Evolutionary conservation across 2,888 invertebrate species (phyloP), one percentile per base, ranked within the genome.

Genomic region (Orchesella flavescens): DNA sequence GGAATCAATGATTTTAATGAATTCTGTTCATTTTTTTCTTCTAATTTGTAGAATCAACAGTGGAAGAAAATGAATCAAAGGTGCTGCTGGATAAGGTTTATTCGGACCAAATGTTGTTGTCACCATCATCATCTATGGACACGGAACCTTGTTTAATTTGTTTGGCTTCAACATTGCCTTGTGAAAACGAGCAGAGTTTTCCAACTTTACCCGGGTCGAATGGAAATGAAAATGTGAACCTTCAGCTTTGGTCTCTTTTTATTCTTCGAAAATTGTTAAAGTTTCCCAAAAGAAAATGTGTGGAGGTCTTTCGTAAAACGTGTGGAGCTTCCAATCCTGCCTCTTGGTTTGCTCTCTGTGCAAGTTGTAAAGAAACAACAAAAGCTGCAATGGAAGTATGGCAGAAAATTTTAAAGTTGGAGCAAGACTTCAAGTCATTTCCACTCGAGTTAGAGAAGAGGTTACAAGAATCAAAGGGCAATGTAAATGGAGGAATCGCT

Each of bases 331-430:
- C 55, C 0, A 17, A 49, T 44, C 59, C 69, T 4, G 49, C 23
- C 1, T 19, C 12, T 10, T 78, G 78, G 69, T 78, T 78, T 49
- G 17, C 10, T 17, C 10, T 71, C 7, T 78, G 78, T 63, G 24
- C 13, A 4, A 15, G 1, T 12, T 78, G 78, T 17, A 10, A 1
- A 9, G 19, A 23, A 0, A 77, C 46, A 5, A 66, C 21, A 0
- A 21, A 34, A 19, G 24, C 17, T n/a, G 68, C 68, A 3, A 68
- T 76, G 68, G 24, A 12, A 23, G 68, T 76, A n/a, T 66, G 57
- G 19, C 57, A 19, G 0, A 21, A 68, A 17, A 43, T 76, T 44
- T n/a, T 76, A 21, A 21, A 23, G 44, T 23, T 68, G 19, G 57
- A 43, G 24, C 7, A 44, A 3, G 44, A 65, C 0, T 17, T 75